Evolutionary conservation across 64 coral and sea anemone species (phyloP).

Genomic region (Hydrozoanthus tunicans): DNA sequence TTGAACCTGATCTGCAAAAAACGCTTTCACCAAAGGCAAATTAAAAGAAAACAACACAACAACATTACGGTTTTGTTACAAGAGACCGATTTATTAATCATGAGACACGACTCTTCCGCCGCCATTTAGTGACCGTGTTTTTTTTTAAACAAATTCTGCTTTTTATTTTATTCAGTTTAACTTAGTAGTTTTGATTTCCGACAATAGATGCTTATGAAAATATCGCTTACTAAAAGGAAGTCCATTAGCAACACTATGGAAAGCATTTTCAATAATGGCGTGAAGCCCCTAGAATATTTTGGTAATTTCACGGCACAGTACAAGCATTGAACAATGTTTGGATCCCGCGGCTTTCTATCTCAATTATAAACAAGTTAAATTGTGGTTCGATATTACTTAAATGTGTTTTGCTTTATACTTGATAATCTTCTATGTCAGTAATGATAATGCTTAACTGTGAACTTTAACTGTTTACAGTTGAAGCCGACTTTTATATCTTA

Average conservation of each 20-base stretch:
- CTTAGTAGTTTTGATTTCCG: too few species aligned
- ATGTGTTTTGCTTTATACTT: not conserved
- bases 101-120: too few species aligned
- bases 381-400: not conserved
- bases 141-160: too few species aligned
- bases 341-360: not conserved
- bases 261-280: not conserved
- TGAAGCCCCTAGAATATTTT: not conserved
- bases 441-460: not conserved
- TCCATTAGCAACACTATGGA: not conserved
- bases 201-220: too few species aligned
- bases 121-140: too few species aligned
- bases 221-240: too few species aligned
- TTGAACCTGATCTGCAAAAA: too few species aligned
- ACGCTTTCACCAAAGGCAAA: too few species aligned
- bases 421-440: not conserved
- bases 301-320: not conserved
- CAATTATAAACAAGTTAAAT: not conserved
- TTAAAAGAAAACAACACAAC: too few species aligned
- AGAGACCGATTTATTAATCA: too few species aligned
- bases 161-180: too few species aligned
- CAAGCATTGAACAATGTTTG: not conserved
- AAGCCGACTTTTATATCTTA: not conserved
- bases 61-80: too few species aligned
- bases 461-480: not conserved